A percentile compares a stretch with the other conserved stretches of the same genome.
These are phyloP conservation scores for Triplophysa rosa DNA, from an alignment of 2,113 vertebrate species.

Conservation along the genomic window DNA sequence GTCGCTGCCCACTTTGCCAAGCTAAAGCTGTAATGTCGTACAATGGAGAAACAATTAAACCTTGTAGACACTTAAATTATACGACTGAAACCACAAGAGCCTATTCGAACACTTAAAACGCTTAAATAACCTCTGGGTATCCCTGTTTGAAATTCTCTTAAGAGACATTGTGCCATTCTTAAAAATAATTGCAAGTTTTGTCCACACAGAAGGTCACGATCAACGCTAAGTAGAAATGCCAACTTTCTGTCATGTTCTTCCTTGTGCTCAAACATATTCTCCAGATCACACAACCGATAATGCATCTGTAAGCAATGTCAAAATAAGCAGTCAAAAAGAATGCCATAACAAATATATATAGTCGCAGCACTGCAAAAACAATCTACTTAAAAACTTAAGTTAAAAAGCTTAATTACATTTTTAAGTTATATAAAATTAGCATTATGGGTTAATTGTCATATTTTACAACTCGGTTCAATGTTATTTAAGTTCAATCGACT, in stretches of 20 bases:
- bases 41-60: slow-evolving; percentile 29
- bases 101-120: slow-evolving; percentile 29
- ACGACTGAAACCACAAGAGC: slow-evolving; percentile 13
- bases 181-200: slow-evolving; percentile 34
- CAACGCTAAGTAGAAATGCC: not conserved
- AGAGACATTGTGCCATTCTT: slow-evolving; percentile 8
- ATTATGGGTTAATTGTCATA: no score
- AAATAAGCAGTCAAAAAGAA: not conserved
- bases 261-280: not conserved
- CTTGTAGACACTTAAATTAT: slow-evolving; percentile 13
- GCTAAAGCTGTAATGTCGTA: slow-evolving; percentile 26
- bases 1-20: not conserved
- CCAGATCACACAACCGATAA: not conserved
- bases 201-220: slow-evolving; percentile 24
- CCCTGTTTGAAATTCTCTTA: not conserved
- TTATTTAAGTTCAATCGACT: no score
- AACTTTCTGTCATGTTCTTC: slow-evolving; percentile 1
- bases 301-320: not conserved
- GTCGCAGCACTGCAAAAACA: no score
- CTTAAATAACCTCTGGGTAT: slow-evolving; percentile 32
- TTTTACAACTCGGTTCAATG: no score
- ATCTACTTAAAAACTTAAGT: no score
- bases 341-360: not conserved
- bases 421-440: no score
- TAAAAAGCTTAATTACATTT: no score